phyloP scores from a whole-genome alignment of 2,888 invertebrate genomes.

The Rhagophthalmus giganteus region DNA sequence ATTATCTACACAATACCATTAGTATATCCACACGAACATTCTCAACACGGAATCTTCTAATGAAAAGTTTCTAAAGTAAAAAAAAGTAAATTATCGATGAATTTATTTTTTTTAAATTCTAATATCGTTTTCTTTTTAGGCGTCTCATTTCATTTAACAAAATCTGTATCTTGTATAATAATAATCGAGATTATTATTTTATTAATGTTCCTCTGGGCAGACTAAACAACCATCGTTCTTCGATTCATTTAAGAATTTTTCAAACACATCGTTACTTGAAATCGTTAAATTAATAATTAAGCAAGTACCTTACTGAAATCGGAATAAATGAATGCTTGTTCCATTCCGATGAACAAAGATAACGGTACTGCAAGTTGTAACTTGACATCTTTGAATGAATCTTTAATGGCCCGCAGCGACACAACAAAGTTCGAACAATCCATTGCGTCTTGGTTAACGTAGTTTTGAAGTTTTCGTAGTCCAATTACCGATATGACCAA shows the following conservation, averaged over 20 bases:
- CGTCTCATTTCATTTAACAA: too few relatives aligned
- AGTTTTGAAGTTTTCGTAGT: constrained; percentile 60
- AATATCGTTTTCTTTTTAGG: neutral
- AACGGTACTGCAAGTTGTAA: constrained; percentile 74
- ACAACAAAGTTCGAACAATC: constrained; percentile 55
- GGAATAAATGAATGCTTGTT: constrained; percentile 82
- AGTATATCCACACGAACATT: too few relatives aligned
- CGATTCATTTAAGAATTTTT: neutral
- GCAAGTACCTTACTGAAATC: constrained; percentile 78
- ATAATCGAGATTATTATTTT: too few relatives aligned
- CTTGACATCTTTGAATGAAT: constrained; percentile 64
- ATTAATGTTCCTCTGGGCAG: too few relatives aligned
- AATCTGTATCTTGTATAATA: too few relatives aligned
- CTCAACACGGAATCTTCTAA: too few relatives aligned
- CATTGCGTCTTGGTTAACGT: constrained; percentile 60
- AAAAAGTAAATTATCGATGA: too few relatives aligned
- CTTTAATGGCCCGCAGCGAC: constrained; percentile 57
- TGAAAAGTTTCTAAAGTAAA: too few relatives aligned
- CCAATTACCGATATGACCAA: constrained; percentile 54
- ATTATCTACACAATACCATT: too few relatives aligned
- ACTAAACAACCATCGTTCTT: neutral
- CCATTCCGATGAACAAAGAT: constrained; percentile 79
- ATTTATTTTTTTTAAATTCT: neutral
- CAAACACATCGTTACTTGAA: neutral
- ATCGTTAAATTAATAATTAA: neutral